phyloP scores from a whole-genome alignment of 1,140 invertebrate species.

The Steinernema khuongi region DNA sequence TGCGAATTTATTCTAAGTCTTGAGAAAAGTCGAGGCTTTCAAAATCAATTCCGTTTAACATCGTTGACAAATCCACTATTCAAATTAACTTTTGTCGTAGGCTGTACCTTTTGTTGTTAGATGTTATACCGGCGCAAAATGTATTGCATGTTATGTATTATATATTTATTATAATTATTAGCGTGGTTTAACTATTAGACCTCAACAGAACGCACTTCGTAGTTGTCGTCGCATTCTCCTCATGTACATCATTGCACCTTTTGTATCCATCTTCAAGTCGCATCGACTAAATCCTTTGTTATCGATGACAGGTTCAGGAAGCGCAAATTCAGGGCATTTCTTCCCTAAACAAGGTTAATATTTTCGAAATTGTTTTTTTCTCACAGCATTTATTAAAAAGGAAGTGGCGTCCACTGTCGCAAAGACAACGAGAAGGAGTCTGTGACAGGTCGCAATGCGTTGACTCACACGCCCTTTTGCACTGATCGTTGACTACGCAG shows the following conservation, averaged over 20 bases:
- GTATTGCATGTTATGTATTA: too few relatives aligned
- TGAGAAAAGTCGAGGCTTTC: too few relatives aligned
- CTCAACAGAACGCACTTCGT: conserved; percentile 36
- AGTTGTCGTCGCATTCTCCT: conserved; percentile 33
- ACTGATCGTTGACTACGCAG: conserved; percentile 49
- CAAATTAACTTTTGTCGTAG: too few relatives aligned
- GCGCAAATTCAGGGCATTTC: conserved; percentile 41
- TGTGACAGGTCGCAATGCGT: conserved; percentile 43
- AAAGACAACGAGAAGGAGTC: conserved; percentile 42
- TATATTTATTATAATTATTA: too few relatives aligned
- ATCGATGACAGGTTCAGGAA: conserved; percentile 37
- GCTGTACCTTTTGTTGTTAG: too few relatives aligned
- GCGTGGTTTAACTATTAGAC: too few relatives aligned
- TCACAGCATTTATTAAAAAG: conserved; percentile 53
- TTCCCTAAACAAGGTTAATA: conserved; percentile 36
- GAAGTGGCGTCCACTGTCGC: conserved; percentile 45
- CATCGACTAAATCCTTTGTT: conserved; percentile 37
- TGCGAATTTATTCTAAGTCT: too few relatives aligned
- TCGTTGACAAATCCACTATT: too few relatives aligned
- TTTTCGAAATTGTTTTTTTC: not conserved
- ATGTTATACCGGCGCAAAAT: too few relatives aligned
- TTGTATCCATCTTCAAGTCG: conserved; percentile 35
- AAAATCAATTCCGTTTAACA: too few relatives aligned
- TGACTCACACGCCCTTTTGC: conserved; percentile 44
- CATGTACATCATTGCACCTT: conserved; percentile 36